A percentile compares a stretch with the other conserved stretches of the same genome.
Evolutionary conservation across 2,888 invertebrate species (phyloP).

Genomic region (Hirtodrosophila alboralis): DNA sequence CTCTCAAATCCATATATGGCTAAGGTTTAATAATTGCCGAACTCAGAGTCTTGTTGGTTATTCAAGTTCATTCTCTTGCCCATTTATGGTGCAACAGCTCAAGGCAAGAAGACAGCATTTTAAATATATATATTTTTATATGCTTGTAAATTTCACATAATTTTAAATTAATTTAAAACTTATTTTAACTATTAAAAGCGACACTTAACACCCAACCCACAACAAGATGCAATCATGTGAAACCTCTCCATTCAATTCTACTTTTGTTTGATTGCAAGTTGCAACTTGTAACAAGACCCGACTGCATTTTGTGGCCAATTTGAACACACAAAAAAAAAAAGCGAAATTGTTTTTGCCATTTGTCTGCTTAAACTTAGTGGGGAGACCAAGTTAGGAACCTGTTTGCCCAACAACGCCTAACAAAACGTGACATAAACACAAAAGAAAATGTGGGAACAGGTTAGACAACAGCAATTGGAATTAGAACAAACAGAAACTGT

Average conservation of each 20-base stretch:
- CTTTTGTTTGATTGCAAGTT: conserved; percentile 1
- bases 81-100: conserved; percentile 42
- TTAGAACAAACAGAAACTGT: conserved; percentile 74
- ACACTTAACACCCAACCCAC: conserved; percentile 18
- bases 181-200: conserved; percentile 16
- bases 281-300: conserved; percentile 24
- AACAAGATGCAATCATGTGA: conserved; percentile 49
- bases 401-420: conserved; percentile 49
- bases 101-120: conserved; percentile 31
- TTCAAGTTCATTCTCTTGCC: conserved; percentile 40
- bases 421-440: conserved; percentile 73
- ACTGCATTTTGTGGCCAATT: conserved; percentile 53
- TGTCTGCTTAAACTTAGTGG: conserved; percentile 16
- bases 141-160: conserved; percentile 14
- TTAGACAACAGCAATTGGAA: conserved; percentile 65
- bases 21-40: conserved; percentile 20
- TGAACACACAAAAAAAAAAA: conserved; percentile 37
- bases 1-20: conserved; percentile 21
- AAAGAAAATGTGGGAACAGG: conserved; percentile 73
- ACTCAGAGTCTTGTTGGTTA: conserved; percentile 20
- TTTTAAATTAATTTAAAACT: too few relatives aligned
- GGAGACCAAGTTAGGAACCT: conserved; percentile 49
- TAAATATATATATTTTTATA: conserved; percentile 6
- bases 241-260: conserved; percentile 27
- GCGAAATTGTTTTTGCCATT: conserved; percentile 67